These are phyloP conservation scores for Heliconius aoede DNA, from an alignment of 2,888 invertebrate species.

Conservation along the genomic window DNA sequence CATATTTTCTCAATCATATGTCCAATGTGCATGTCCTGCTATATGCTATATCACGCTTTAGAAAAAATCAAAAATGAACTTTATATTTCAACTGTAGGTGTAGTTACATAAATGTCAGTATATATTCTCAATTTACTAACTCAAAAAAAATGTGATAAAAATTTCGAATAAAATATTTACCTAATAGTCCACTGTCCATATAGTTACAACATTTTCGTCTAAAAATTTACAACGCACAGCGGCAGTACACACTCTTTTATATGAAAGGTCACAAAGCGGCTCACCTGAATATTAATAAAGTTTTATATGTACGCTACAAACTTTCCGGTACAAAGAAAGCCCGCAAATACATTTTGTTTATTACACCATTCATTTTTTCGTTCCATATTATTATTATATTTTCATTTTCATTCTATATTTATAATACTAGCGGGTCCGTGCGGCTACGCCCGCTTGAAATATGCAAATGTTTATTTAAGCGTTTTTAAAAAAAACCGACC, in stretches of 20 bases:
- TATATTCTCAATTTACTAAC: background rate
- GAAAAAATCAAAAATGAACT: no score
- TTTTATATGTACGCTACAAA: constrained; percentile 35
- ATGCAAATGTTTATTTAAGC: no score
- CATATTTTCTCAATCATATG: no score
- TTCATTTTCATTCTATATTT: background rate
- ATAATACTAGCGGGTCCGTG: no score
- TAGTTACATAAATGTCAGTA: background rate
- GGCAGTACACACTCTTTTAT: constrained; percentile 26
- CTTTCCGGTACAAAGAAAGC: constrained; percentile 28
- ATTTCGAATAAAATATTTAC: background rate
- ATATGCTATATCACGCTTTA: no score
- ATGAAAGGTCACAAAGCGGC: constrained; percentile 30
- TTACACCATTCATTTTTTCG: constrained; percentile 17
- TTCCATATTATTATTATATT: constrained; percentile 3
- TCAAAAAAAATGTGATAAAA: background rate
- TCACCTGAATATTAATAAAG: constrained; percentile 41
- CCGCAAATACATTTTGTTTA: constrained; percentile 33
- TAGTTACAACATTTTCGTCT: constrained; percentile 8
- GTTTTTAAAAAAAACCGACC: no score
- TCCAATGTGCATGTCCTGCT: no score
- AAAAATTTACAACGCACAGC: background rate
- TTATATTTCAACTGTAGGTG: background rate
- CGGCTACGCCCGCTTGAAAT: no score
- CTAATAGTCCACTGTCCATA: background rate